These are phyloP conservation scores for Mesoclemmys tuberculata DNA, from an alignment of 2,113 vertebrate species.

Conservation along the genomic window DNA sequence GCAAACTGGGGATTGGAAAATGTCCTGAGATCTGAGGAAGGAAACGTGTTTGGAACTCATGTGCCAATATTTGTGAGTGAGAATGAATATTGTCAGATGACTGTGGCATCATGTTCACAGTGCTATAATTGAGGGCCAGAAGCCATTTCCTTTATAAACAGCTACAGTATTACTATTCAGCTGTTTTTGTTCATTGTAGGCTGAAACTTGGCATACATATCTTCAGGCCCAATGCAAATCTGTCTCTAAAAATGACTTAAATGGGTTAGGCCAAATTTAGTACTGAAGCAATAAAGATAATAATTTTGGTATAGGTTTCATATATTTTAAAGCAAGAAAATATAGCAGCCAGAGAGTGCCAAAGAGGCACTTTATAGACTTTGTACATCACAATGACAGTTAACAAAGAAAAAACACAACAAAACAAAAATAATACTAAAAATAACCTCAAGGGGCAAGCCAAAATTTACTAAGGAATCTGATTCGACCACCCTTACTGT, in stretches of 20 bases:
- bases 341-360: not conserved
- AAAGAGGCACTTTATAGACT: not conserved
- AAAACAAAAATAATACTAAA: not conserved
- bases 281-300: conserved; percentile 49
- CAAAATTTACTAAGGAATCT: not conserved
- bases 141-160: conserved; percentile 42
- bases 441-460: not conserved
- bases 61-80: not conserved
- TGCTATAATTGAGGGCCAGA: conserved; percentile 50
- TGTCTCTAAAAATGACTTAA: conserved; percentile 55
- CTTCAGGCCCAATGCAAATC: conserved; percentile 43
- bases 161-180: conserved; percentile 56
- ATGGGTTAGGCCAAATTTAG: conserved; percentile 55
- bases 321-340: conserved; percentile 1
- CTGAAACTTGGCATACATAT: conserved; percentile 49
- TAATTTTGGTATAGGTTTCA: conserved; percentile 38
- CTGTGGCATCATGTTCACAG: conserved; percentile 17
- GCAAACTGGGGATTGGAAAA: conserved; percentile 15
- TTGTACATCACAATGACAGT: not conserved
- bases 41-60: conserved; percentile 4
- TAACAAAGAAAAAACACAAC: not conserved
- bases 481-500: not conserved
- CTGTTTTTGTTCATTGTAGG: conserved; percentile 48
- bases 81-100: not conserved
- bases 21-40: not conserved